These are phyloP conservation scores for Folsomia candida DNA, from an alignment of 2,888 invertebrate species.

Conservation along the genomic window DNA sequence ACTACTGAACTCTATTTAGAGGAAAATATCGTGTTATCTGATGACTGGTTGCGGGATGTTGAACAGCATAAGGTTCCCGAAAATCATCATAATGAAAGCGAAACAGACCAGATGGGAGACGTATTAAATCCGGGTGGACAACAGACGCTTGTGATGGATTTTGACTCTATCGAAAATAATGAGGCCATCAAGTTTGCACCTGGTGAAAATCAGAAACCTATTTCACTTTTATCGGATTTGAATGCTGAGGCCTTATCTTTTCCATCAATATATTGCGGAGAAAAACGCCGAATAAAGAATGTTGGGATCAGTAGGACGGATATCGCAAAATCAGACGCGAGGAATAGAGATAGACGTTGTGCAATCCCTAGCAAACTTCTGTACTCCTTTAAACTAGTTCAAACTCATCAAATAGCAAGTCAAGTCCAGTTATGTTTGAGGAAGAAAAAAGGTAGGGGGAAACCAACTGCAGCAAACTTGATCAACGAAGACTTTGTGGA, in stretches of 20 bases:
- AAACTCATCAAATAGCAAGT: constrained; percentile 1
- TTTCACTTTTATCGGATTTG: constrained; percentile 9
- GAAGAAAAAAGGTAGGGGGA: not conserved
- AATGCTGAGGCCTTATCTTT: constrained; percentile 20
- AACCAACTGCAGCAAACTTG: not conserved
- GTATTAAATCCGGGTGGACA: not conserved
- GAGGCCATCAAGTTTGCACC: constrained; percentile 15
- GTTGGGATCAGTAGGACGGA: constrained; percentile 10
- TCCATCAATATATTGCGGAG: constrained; percentile 25
- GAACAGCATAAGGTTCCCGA: too few relatives aligned
- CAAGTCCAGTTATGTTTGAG: not conserved
- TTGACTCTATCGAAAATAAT: not conserved
- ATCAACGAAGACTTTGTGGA: constrained; percentile 5
- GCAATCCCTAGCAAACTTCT: constrained; percentile 8
- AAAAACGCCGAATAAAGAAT: not conserved
- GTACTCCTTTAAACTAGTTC: constrained; percentile 7
- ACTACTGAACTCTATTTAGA: constrained; percentile 16
- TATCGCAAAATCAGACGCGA: constrained; percentile 19
- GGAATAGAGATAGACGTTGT: constrained; percentile 15
- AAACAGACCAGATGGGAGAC: constrained; percentile 2
- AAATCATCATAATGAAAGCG: not conserved
- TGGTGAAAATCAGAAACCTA: constrained; percentile 19
- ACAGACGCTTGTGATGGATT: not conserved
- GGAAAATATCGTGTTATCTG: constrained; percentile 46
- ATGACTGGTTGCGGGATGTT: constrained; percentile 41